phyloP scores from a whole-genome alignment of 2,797 vertebrate species.

The Scarus forsteni region DNA sequence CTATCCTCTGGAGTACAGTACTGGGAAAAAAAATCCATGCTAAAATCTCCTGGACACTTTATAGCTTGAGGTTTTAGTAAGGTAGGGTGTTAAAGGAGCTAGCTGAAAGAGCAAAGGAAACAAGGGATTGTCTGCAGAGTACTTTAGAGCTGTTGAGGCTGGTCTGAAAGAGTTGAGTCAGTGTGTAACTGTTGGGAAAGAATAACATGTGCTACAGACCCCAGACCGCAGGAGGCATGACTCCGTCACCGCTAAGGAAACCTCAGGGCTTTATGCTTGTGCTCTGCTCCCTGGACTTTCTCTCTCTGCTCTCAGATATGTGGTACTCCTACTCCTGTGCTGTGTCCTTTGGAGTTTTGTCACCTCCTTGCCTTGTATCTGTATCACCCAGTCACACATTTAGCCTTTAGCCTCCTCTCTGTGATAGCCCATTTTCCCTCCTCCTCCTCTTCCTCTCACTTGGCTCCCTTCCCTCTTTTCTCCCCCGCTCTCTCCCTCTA shows the following conservation, averaged over 20 bases:
- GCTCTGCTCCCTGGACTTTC: constrained; percentile 30
- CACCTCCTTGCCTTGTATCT: constrained; percentile 7
- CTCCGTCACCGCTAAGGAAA: constrained; percentile 60
- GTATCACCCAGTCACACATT: constrained; percentile 28
- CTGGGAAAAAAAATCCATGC: constrained; percentile 6
- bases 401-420: constrained; percentile 33
- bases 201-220: constrained; percentile 68
- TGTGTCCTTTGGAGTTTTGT: constrained; percentile 9
- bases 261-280: constrained; percentile 62
- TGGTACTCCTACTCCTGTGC: background rate
- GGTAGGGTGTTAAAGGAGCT: background rate
- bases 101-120: constrained; percentile 20
- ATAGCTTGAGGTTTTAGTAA: constrained; percentile 13
- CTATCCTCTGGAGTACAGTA: background rate
- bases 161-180: constrained; percentile 27
- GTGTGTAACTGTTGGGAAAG: constrained; percentile 62
- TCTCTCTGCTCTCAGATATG: constrained; percentile 5
- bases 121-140: constrained; percentile 17
- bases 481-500: constrained; percentile 53
- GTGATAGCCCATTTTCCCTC: constrained; percentile 22
- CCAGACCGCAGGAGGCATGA: constrained; percentile 72
- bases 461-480: constrained; percentile 61
- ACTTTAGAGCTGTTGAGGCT: constrained; percentile 23
- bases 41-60: background rate
- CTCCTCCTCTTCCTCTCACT: constrained; percentile 35